phyloP scores from a whole-genome alignment of 2,888 invertebrate species.

The Macrosoma leucophasiata region DNA sequence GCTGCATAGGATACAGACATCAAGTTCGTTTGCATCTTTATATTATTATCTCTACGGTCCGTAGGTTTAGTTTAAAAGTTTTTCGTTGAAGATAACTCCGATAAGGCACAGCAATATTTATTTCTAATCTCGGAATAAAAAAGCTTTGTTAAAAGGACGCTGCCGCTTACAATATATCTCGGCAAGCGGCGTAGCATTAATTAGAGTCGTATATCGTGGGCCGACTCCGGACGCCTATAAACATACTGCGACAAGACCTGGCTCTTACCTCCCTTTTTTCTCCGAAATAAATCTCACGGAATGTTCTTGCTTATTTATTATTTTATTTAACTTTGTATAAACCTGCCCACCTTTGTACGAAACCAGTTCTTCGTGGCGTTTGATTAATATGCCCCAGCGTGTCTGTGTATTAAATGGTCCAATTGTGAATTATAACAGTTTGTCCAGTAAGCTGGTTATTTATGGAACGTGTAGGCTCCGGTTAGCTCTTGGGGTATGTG shows the following conservation, averaged over 20 bases:
- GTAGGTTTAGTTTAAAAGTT: slow-evolving; percentile 14
- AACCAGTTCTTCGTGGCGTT: slow-evolving; percentile 61
- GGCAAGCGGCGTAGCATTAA: slow-evolving; percentile 54
- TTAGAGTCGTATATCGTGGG: slow-evolving; percentile 61
- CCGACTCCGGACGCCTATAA: slow-evolving; percentile 58
- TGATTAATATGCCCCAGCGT: slow-evolving; percentile 63
- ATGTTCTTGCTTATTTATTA: slow-evolving; percentile 69
- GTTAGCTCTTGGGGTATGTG: slow-evolving; percentile 29
- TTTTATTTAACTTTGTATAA: slow-evolving; percentile 62
- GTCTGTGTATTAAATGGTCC: slow-evolving; percentile 57
- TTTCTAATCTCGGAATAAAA: slow-evolving; percentile 29
- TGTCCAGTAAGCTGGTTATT: slow-evolving; percentile 65
- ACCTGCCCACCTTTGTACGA: slow-evolving; percentile 59
- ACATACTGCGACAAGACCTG: slow-evolving; percentile 61
- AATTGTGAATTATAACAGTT: slow-evolving; percentile 62
- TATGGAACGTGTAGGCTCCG: slow-evolving; percentile 46
- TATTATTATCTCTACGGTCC: slow-evolving; percentile 24
- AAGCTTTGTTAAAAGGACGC: slow-evolving; percentile 40
- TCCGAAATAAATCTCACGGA: slow-evolving; percentile 71
- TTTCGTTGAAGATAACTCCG: slow-evolving; percentile 9
- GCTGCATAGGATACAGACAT: slow-evolving; percentile 26
- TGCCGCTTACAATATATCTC: slow-evolving; percentile 47
- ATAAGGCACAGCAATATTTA: slow-evolving; percentile 24
- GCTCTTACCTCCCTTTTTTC: slow-evolving; percentile 64
- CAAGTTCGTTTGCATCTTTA: slow-evolving; percentile 45